Evolutionary conservation across 2,888 invertebrate genomes (phyloP), one percentile per base, ranked within the genome.

Genomic region (Galerucella pusilla): DNA sequence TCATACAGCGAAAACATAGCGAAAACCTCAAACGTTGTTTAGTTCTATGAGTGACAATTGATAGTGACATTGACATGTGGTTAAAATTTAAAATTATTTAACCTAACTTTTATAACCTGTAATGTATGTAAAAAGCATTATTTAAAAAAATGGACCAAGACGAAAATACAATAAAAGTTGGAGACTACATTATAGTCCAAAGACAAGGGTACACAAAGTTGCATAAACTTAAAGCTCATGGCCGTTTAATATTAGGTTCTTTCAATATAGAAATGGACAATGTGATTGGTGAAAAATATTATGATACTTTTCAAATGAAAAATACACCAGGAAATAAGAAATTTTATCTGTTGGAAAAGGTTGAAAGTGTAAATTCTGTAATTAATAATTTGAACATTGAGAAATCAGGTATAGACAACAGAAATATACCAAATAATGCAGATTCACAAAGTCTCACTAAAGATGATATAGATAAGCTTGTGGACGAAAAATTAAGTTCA

Each of bases 401-500:
- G 79, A 86, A 89, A 75, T 93, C 93, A 78, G 96, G 96, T 6
- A 88, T 86, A 28, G 98, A 98, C 85, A 98, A 98, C 86, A 90
- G 97, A 77, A 91, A 94, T 82, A 94, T 98, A 71, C 88, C 90
- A 25, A 96, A 96, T 35, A 93, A 91, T 84, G 93, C 93, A 14
- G 91, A 89, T 46, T 96, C 97, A 0, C 98, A 98, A 88, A 92
- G 92, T 77, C 87, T 98, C 7, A 93, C 94, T 1, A 92, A 93
- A 49, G 93, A 94, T 68, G 96, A 97, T 84, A 97, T 98, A 69
- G 90, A 92, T 75, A 91, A 92, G 70, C 88, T 98, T 71, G 93
- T 94, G 81, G 93, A 93, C 74, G 92, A 93, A 80, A 94, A 96
- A 45, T 89, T 91, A 28, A 93, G 93, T 77, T 96, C 96, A 0